Percentiles rank a stretch among this genome's conserved stretches.
phyloP scores from a whole-genome alignment of 2,113 vertebrate genomes.

The Rhinopithecus roxellana region DNA sequence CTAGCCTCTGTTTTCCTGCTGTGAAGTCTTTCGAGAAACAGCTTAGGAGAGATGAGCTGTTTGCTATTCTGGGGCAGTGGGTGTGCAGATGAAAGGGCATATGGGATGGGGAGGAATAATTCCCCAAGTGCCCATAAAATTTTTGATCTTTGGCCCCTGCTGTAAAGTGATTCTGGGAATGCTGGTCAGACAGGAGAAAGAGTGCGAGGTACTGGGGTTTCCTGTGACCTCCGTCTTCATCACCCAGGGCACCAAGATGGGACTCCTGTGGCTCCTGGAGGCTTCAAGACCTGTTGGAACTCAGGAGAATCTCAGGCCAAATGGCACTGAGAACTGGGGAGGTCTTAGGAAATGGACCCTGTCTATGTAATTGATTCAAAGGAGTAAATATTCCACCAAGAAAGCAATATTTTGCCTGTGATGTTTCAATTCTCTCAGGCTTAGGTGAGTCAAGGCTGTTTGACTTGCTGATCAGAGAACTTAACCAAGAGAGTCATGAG shows the following conservation, averaged over 20 bases:
- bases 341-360: not conserved
- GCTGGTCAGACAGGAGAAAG: constrained; percentile 68
- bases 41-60: constrained; percentile 62
- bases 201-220: constrained; percentile 27
- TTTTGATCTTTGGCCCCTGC: constrained; percentile 87
- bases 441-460: not conserved
- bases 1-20: constrained; percentile 85
- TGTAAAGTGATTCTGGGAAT: constrained; percentile 86
- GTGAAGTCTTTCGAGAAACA: constrained; percentile 83
- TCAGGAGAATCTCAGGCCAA: not conserved
- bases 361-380: not conserved
- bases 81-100: constrained; percentile 80
- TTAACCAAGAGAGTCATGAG: not conserved
- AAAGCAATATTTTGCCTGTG: not conserved
- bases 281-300: not conserved
- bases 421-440: not conserved
- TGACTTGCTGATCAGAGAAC: not conserved
- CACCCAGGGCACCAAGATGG: not conserved
- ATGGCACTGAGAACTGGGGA: not conserved
- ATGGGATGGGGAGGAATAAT: constrained; percentile 77
- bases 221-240: not conserved
- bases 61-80: constrained; percentile 80
- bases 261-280: not conserved
- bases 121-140: constrained; percentile 85
- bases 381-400: not conserved